Evolutionary conservation across 2,888 invertebrate genomes (phyloP).

Genomic region (Hypolimnas misippus): DNA sequence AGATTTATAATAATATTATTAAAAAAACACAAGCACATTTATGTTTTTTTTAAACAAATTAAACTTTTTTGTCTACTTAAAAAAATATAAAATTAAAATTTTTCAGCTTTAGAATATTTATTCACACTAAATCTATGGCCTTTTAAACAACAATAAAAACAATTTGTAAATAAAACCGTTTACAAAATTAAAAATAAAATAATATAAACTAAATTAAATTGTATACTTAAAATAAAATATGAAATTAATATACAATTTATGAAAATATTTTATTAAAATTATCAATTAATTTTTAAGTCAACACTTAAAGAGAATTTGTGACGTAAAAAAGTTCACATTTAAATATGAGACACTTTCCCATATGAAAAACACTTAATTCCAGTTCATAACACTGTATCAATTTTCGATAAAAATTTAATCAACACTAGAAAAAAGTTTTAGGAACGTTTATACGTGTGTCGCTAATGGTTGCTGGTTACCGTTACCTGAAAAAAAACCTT

Average conservation of each 20-base stretch:
- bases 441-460: conserved; percentile 83
- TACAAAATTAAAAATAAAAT: not conserved
- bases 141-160: conserved; percentile 4
- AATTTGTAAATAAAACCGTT: not conserved
- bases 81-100: not conserved
- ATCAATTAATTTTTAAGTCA: not conserved
- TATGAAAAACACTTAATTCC: conserved; percentile 24
- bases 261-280: not conserved
- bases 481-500: conserved; percentile 65
- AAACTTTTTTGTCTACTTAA: not conserved
- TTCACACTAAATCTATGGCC: not conserved
- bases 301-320: conserved; percentile 4
- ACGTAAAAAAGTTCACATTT: conserved; percentile 3
- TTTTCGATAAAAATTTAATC: conserved; percentile 17
- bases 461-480: conserved; percentile 80
- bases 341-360: not conserved
- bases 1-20: not conserved
- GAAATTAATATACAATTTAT: not conserved
- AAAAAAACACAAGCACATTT: no score
- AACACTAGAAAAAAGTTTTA: conserved; percentile 43
- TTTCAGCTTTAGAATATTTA: not conserved
- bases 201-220: not conserved
- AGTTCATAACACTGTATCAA: conserved; percentile 33
- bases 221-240: not conserved
- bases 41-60: not conserved